Base-by-base conservation (phyloP, 2,888 invertebrate genomes). In the Stramonita haemastoma region DNA sequence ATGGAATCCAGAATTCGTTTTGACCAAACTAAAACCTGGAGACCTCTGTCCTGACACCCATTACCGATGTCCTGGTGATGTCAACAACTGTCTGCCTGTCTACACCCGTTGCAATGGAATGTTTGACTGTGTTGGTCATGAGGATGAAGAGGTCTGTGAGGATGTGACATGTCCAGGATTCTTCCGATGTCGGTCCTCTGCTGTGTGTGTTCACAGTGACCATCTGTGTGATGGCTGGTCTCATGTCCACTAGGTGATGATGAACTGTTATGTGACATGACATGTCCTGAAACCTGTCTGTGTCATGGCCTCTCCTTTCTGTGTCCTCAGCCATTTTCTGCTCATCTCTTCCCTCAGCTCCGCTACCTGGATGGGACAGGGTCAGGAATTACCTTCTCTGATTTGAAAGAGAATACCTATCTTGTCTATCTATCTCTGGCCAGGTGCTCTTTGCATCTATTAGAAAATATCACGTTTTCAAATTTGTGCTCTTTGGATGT, bases 191-290 rank as follows among this genome's bases (percentile, higher is more conserved):
- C 77, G 77, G 77, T 29, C 26, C n/a, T 77, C 77, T n/a, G n/a
- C 11, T 26, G 29, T 77, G 26, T 77, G 77, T 77, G 77, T 77
- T 22, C 77, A 77, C 29, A 29, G n/a, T 77, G 77, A 29, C 13
- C 77, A 77, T 29, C n/a, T 77, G n/a, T 77, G 77, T 77, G 66
- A 66, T 66, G 66, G 66, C 66, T 66, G 66, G 66, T 13, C 66
- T 26, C 66, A 66, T 66, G 66, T 66, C 66, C 66, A 66, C 66
- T 66, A 13, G 6, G 13, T 66, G 66, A 66, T 13, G 66, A 66
- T 66, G 66, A 66, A 66, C 66, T 66, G 26, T 26, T 66, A 13
- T 66, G 66, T 66, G 66, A 66, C 66, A 66, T 66, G 26, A 66
- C 66, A 17, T 66, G 66, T 66, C 66, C 66, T 66, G 13, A 26